phyloP scores from a whole-genome alignment of 2,888 invertebrate genomes.

The Tiliacea citrago region DNA sequence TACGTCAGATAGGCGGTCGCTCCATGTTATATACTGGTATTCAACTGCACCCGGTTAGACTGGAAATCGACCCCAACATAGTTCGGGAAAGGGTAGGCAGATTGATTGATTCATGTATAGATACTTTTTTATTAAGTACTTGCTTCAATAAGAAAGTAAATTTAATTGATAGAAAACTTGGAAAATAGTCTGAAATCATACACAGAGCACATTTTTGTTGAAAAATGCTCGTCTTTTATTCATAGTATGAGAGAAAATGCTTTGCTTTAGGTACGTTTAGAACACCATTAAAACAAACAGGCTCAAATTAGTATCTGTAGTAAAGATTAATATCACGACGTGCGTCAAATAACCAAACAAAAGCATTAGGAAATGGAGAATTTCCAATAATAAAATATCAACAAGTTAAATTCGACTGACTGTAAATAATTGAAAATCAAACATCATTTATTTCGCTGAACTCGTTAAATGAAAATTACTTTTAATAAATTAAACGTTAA shows the following conservation, averaged over 20 bases:
- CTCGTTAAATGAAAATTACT: neutral
- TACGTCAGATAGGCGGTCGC: too few relatives aligned
- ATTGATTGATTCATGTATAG: neutral
- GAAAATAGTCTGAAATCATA: neutral
- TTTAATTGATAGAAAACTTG: neutral
- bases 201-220: neutral
- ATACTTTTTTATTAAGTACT: neutral
- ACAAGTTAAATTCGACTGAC: neutral
- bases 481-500: slow-evolving; percentile 7
- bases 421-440: slow-evolving; percentile 15
- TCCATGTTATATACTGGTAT: too few relatives aligned
- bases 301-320: neutral
- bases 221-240: neutral
- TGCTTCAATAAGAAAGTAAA: neutral
- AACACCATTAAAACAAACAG: neutral
- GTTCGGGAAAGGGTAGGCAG: too few relatives aligned
- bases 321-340: neutral
- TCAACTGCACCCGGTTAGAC: too few relatives aligned
- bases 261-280: neutral
- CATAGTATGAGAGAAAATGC: neutral
- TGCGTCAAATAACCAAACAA: neutral
- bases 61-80: too few relatives aligned
- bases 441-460: slow-evolving; percentile 18
- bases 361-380: neutral
- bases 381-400: neutral